Percentiles rank a stretch among this genome's conserved stretches.
Conservation (phyloP, 2,797 vertebrate species). For the Myotis planiceps region DNA sequence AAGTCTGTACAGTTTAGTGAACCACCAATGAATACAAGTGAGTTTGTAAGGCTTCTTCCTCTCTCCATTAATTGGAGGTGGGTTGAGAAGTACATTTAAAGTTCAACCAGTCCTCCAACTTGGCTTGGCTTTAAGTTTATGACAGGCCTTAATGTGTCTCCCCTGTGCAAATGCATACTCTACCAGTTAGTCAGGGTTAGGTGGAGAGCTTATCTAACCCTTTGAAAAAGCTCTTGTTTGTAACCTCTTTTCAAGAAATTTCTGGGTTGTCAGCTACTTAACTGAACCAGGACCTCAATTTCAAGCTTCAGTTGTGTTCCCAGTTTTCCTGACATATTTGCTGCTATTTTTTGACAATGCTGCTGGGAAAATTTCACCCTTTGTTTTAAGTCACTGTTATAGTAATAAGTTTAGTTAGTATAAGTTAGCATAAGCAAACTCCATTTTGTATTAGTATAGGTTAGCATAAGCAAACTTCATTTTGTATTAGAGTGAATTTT, state of each 20-base stretch:
- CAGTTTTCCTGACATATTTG: neutral
- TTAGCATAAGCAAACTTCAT: too few relatives aligned
- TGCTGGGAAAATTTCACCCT: neutral
- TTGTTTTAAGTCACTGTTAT: neutral
- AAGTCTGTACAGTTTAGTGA: neutral
- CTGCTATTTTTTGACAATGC: neutral
- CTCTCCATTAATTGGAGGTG: neutral
- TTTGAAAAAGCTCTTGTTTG: neutral
- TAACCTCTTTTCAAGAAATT: neutral
- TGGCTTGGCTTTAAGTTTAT: neutral
- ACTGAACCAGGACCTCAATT: neutral
- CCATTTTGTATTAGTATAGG: too few relatives aligned
- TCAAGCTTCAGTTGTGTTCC: neutral
- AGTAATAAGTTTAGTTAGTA: too few relatives aligned
- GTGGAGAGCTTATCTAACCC: neutral
- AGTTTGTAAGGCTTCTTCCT: neutral
- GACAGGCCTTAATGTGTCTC: neutral
- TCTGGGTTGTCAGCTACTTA: neutral
- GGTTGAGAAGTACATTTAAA: neutral
- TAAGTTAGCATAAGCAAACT: too few relatives aligned
- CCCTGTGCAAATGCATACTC: neutral
- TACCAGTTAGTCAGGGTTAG: too few relatives aligned
- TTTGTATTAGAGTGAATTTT: too few relatives aligned
- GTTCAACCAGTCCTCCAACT: neutral
- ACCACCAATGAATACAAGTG: neutral